These are phyloP conservation scores for Serrognathus titanus DNA, from an alignment of 2,888 invertebrate species.

Conservation along the genomic window DNA sequence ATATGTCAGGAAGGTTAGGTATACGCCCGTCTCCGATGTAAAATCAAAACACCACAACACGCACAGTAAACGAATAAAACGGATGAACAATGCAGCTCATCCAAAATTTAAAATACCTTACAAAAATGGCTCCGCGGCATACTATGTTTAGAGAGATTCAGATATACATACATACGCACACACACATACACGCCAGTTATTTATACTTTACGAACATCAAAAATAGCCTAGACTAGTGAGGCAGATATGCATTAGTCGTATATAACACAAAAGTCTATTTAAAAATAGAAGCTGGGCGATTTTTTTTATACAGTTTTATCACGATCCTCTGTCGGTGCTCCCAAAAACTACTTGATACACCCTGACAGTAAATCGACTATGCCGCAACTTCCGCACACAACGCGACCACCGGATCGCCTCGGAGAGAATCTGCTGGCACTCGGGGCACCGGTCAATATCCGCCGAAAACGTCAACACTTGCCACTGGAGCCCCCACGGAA, in stretches of 20 bases:
- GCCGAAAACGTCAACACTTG: conserved; percentile 30
- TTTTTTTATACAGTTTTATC: conserved; percentile 39
- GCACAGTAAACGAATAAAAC: conserved; percentile 8
- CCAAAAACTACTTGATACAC: conserved; percentile 49
- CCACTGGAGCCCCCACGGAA: conserved; percentile 29
- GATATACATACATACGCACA: conserved; percentile 11
- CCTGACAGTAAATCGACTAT: conserved; percentile 45
- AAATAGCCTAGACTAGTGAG: conserved; percentile 46
- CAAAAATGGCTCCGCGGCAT: conserved; percentile 48
- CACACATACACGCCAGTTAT: conserved; percentile 44
- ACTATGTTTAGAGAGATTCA: conserved; percentile 37
- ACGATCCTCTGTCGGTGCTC: conserved; percentile 47
- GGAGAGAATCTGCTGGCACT: conserved; percentile 7
- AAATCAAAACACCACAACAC: conserved; percentile 15
- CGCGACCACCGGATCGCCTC: conserved; percentile 19
- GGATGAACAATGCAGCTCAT: conserved; percentile 20
- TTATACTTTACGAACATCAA: conserved; percentile 46
- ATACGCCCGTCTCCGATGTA: conserved; percentile 1
- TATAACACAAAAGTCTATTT: conserved; percentile 47
- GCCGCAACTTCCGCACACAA: conserved; percentile 15
- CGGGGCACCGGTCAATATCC: conserved; percentile 10
- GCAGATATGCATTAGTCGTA: conserved; percentile 46
- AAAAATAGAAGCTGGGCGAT: conserved; percentile 48
- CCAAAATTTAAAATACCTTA: conserved; percentile 28
- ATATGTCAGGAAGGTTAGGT: conserved; percentile 27